Percentiles rank a stretch among this genome's conserved stretches.
phyloP scores from a whole-genome alignment of 2,888 invertebrate genomes.

The Drosophila melanosoma region DNA sequence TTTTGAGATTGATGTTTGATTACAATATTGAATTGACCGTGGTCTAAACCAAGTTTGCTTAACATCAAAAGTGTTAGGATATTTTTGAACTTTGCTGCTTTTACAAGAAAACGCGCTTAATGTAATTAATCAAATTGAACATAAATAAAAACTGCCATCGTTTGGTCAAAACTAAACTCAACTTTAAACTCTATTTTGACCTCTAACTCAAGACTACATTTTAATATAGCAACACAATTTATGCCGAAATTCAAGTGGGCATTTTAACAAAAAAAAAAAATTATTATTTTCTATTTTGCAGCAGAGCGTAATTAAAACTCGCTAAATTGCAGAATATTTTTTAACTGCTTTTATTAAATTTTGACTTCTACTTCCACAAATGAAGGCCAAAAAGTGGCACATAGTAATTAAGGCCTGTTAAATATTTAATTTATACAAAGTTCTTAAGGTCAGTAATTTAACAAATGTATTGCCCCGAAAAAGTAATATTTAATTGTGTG shows the following conservation, averaged over 20 bases:
- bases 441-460: constrained; percentile 6
- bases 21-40: background rate
- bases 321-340: background rate
- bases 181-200: background rate
- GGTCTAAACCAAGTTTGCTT: background rate
- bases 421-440: background rate
- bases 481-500: too few species aligned
- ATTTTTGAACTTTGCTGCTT: background rate
- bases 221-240: background rate
- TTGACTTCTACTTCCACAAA: background rate
- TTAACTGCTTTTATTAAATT: background rate
- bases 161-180: background rate
- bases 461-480: background rate
- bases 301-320: constrained; percentile 10
- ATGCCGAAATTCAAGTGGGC: background rate
- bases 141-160: background rate
- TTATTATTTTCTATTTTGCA: background rate
- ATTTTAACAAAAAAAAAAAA: background rate
- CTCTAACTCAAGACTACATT: background rate
- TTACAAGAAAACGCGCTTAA: background rate
- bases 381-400: constrained; percentile 33
- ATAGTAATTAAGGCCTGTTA: constrained; percentile 3
- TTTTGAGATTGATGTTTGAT: constrained; percentile 1
- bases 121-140: background rate
- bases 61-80: background rate